Evolutionary conservation across 2,888 invertebrate genomes (phyloP), one percentile per base, ranked within the genome.

Genomic region (Pollenia amentaria): DNA sequence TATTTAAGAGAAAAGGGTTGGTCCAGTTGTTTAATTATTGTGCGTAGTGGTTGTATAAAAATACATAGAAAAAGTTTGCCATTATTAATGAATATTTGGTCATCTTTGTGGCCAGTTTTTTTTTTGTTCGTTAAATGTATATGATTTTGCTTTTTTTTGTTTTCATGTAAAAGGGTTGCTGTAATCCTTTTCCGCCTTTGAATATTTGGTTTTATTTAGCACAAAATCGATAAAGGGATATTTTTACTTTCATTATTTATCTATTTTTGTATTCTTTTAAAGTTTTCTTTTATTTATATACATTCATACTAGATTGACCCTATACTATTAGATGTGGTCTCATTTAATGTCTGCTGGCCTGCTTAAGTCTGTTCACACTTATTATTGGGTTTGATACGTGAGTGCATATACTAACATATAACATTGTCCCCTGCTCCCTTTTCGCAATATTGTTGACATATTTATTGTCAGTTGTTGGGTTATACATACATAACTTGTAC

Each of bases 51-150:
- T n/a, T 69, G 40, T 51, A 18, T 65, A 29, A 16, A 77, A 14
- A 51, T 46, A 65, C 16, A 51, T 46, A 65, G n/a, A 12, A 18
- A 42, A 57, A 64, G 29, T 73, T 72, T 55, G 46, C 11, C 42
- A 73, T 55, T 70, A 65, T 81, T 87, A 81, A 87, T 87, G 84
- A 87, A 81, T 84, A 77, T 87, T 81, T 84, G 87, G 87, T 87
- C 87, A 87, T 84, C 80, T 81, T 84, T 73, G 87, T 77, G 84
- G 80, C 80, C 67, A 87, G 77, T 67, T 46, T 51, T 69, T n/a
- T 9, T 53, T 55, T 18, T 62, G 12, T 42, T 29, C 2, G 1
- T 12, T 29, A 46, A 1, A 16, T n/a, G 18, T 72, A 9, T 29
- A 29, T 29, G 29, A 29, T 29, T 29, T 29, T 46, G 14, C 14